A percentile compares a stretch with the other conserved stretches of the same genome.
phyloP scores from a whole-genome alignment of 1,140 invertebrate species.

The Drosophila mayri region DNA sequence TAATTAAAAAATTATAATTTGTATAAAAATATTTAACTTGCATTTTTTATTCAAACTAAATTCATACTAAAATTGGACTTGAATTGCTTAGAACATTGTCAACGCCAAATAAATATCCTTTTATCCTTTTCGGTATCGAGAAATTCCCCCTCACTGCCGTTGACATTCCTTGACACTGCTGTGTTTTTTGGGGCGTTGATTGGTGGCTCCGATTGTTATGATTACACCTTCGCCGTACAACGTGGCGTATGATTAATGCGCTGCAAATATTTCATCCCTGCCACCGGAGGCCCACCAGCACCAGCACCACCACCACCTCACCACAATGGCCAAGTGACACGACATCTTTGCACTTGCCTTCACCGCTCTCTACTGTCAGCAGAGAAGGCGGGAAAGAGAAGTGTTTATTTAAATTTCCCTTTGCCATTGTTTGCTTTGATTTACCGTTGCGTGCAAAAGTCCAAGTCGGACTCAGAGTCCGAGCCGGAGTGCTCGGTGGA shows the following conservation, averaged over 20 bases:
- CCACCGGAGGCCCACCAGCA: too few species aligned
- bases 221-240: constrained; percentile 29
- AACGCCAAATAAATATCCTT: background rate
- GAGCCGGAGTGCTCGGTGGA: constrained; percentile 5
- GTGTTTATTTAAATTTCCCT: constrained; percentile 42
- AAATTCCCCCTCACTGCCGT: background rate
- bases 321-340: constrained; percentile 48
- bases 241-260: constrained; percentile 60
- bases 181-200: constrained; percentile 33
- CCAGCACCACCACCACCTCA: background rate
- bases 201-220: constrained; percentile 36
- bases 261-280: constrained; percentile 27
- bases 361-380: background rate
- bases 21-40: background rate
- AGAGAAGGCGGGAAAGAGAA: background rate
- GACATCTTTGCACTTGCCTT: constrained; percentile 27
- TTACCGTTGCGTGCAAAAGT: constrained; percentile 38
- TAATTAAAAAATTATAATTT: too few species aligned
- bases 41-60: too few species aligned
- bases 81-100: background rate
- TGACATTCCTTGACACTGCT: constrained; percentile 24
- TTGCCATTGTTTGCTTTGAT: constrained; percentile 34
- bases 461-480: constrained; percentile 3
- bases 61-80: too few species aligned
- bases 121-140: background rate